These are phyloP conservation scores for Macrosteles quadrilineatus DNA, from an alignment of 1,140 invertebrate species.

Conservation along the genomic window DNA sequence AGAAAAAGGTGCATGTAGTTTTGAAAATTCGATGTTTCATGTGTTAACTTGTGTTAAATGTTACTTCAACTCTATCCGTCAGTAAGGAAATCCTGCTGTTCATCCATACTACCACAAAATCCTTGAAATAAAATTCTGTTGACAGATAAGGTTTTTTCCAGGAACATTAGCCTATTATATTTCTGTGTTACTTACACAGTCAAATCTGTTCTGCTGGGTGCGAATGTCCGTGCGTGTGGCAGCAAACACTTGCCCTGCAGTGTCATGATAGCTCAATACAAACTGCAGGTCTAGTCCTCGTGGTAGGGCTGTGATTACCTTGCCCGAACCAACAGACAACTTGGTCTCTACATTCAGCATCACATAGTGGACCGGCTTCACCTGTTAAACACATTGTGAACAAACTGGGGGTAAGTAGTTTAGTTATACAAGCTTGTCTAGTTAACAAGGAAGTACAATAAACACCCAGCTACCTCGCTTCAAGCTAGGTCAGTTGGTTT, in stretches of 20 bases:
- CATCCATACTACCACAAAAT: too few species aligned
- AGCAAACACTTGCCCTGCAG: constrained; percentile 49
- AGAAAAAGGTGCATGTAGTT: too few species aligned
- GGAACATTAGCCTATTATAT: too few species aligned
- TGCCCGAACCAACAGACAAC: constrained; percentile 44
- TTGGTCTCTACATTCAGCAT: constrained; percentile 46
- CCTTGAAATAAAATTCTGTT: too few species aligned
- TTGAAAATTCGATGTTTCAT: too few species aligned
- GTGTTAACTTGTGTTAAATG: too few species aligned
- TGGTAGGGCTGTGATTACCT: constrained; percentile 46
- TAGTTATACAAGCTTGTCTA: constrained; percentile 41
- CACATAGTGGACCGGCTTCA: constrained; percentile 53
- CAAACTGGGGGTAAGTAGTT: neutral
- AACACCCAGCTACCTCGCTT: constrained; percentile 12
- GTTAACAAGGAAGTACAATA: constrained; percentile 40
- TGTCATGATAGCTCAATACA: constrained; percentile 49
- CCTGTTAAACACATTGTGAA: constrained; percentile 41
- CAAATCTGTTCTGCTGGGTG: constrained; percentile 45
- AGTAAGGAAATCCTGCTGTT: too few species aligned
- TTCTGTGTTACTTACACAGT: constrained; percentile 42
- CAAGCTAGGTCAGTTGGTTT: neutral
- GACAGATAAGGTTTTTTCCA: too few species aligned
- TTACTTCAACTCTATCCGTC: too few species aligned
- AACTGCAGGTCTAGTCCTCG: constrained; percentile 51
- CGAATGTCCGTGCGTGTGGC: constrained; percentile 45